These are phyloP conservation scores for Rhegmatorhina hoffmannsi DNA, from an alignment of 2,113 vertebrate species.

Conservation along the genomic window DNA sequence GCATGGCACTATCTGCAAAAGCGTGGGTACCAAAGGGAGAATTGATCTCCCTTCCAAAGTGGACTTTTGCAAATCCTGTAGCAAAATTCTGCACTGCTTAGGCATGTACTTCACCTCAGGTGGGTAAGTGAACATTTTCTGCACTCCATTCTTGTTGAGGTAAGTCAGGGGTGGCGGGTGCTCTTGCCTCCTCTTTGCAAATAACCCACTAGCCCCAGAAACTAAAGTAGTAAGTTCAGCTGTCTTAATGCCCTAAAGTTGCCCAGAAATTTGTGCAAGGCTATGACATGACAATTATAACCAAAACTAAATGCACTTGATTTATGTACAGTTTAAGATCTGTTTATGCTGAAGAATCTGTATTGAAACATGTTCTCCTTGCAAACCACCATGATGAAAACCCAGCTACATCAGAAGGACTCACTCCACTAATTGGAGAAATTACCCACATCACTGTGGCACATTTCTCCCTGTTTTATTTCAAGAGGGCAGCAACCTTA, in stretches of 20 bases:
- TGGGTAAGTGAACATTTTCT: background rate
- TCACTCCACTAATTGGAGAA: background rate
- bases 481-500: background rate
- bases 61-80: background rate
- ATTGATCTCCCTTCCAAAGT: accelerated
- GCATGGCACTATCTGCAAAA: background rate
- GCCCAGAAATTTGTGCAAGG: background rate
- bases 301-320: background rate
- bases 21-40: background rate
- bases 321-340: background rate
- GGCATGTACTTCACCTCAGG: background rate
- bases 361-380: background rate
- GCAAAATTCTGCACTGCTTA: background rate
- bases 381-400: background rate
- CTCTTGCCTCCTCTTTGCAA: background rate
- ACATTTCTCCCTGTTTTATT: background rate
- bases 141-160: background rate
- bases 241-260: background rate
- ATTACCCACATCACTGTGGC: background rate
- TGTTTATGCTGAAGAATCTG: background rate
- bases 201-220: background rate
- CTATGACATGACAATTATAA: accelerated
- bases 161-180: no score
- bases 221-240: background rate
- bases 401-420: background rate